These are phyloP conservation scores for Lysandra coridon DNA, from an alignment of 2,888 invertebrate species.

Conservation along the genomic window DNA sequence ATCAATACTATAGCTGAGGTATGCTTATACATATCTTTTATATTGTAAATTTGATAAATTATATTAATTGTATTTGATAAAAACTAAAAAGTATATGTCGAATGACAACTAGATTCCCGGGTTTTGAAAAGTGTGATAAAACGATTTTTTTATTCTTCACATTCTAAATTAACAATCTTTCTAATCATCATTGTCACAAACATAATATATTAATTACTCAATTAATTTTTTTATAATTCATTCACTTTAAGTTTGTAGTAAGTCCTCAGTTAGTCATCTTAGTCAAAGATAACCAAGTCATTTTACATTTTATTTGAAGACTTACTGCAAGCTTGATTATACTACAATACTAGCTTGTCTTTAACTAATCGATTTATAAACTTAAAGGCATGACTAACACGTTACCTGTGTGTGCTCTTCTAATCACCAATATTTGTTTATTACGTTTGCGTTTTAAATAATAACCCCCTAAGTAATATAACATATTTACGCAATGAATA, in stretches of 20 bases:
- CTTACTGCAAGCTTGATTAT: neutral
- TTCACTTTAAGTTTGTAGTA: neutral
- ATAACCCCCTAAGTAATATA: too few relatives aligned
- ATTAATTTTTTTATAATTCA: neutral
- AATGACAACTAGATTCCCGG: too few relatives aligned
- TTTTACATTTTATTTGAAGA: neutral
- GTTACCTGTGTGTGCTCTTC: neutral
- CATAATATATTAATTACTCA: neutral
- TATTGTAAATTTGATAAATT: too few relatives aligned
- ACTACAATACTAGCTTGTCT: neutral
- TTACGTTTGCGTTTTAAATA: neutral
- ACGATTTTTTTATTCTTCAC: neutral
- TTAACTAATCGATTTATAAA: neutral
- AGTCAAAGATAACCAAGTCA: neutral
- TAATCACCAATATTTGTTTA: neutral
- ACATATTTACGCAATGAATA: too few relatives aligned
- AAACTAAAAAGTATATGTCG: too few relatives aligned
- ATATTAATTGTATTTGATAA: too few relatives aligned
- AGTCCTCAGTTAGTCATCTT: neutral
- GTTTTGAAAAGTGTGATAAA: neutral
- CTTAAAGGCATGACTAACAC: conserved; percentile 11
- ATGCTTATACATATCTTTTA: conserved; percentile 25
- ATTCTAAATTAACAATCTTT: neutral
- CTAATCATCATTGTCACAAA: neutral
- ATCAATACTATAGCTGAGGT: conserved; percentile 71